Base-by-base conservation (phyloP, 1,140 invertebrate genomes). In the Bombus vancouverensis region DNA sequence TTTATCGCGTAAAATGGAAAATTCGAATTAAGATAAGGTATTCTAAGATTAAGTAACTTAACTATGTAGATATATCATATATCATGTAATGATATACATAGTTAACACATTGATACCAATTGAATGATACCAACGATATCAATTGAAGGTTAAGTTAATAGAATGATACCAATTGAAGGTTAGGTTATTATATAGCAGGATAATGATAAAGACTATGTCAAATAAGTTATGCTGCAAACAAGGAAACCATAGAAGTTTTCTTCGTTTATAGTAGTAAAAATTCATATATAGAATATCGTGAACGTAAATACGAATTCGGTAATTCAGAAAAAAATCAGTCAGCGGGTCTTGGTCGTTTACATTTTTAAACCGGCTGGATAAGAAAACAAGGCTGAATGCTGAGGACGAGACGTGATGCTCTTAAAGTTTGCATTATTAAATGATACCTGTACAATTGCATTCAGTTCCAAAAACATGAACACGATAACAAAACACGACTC, bases 381-480 rank as follows among this genome's bases (percentile, higher is more conserved):
- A 88, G 90, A 92, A 72, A 92, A 90, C 79, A 81, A 89, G 79
- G 62, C 82, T 79, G 89, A 74, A 88, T 87, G 68, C 39, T 81
- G 71, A 25, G 77, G 85, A 85, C 78, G 83, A 87, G 86, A 85
- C 88, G 80, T 80, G 91, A 89, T 90, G 92, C 92, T 92, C 91
- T 94, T 93, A 93, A 92, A 89, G 86, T 78, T 83, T 94, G 89
- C 90, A 93, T 94, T 94, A 94, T 94, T 93, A 88, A 94, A 90
- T 83, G 84, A 70, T 77, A 68, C 66, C 57, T 65, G 73, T 80
- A 78, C 89, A 85, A 77, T 57, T 78, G 82, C 39, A 73, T 77
- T 44, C 62, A 70, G 42, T 59, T 62, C 59, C 28, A 42, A 37
- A 34, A 83, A 83, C 44, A 83, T 44, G 28, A 39, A 13, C 22